Evolutionary conservation across 2,888 invertebrate genomes (phyloP).

Genomic region (Spodoptera littoralis): DNA sequence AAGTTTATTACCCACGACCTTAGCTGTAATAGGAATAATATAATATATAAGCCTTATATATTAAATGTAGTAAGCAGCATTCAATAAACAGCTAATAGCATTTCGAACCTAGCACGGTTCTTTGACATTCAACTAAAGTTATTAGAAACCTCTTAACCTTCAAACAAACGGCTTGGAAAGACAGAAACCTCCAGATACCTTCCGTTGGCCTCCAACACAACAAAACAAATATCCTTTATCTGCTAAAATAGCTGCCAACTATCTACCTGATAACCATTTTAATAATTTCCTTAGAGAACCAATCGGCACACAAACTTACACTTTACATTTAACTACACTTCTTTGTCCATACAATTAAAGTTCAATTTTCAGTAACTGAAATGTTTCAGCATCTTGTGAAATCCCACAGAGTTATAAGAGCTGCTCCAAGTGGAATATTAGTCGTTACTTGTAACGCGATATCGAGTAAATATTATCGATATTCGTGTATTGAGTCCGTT

Average conservation of each 20-base stretch:
- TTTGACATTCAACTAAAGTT: constrained; percentile 23
- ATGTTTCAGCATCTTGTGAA: constrained; percentile 14
- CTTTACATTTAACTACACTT: constrained; percentile 1
- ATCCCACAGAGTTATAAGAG: constrained; percentile 56
- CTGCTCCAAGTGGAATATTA: constrained; percentile 64
- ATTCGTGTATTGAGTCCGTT: constrained; percentile 60
- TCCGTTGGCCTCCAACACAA: constrained; percentile 59
- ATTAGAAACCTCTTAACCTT: constrained; percentile 8
- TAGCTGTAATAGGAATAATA: too few species aligned
- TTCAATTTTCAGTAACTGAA: constrained; percentile 12
- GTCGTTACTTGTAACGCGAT: constrained; percentile 67
- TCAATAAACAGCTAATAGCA: not conserved
- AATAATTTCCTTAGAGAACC: constrained; percentile 74
- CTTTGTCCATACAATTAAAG: not conserved
- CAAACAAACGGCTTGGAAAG: constrained; percentile 16
- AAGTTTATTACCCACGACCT: too few species aligned
- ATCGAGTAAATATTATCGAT: constrained; percentile 55
- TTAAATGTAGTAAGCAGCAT: too few species aligned
- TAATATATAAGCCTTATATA: too few species aligned
- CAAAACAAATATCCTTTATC: constrained; percentile 72
- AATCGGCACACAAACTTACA: constrained; percentile 43
- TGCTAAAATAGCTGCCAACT: constrained; percentile 74
- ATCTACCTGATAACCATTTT: constrained; percentile 67
- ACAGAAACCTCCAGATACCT: constrained; percentile 7
- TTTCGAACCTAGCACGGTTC: not conserved